These are phyloP conservation scores for Gymnothorax reevesii DNA, from an alignment of 2,797 vertebrate genomes.

Conservation along the genomic window DNA sequence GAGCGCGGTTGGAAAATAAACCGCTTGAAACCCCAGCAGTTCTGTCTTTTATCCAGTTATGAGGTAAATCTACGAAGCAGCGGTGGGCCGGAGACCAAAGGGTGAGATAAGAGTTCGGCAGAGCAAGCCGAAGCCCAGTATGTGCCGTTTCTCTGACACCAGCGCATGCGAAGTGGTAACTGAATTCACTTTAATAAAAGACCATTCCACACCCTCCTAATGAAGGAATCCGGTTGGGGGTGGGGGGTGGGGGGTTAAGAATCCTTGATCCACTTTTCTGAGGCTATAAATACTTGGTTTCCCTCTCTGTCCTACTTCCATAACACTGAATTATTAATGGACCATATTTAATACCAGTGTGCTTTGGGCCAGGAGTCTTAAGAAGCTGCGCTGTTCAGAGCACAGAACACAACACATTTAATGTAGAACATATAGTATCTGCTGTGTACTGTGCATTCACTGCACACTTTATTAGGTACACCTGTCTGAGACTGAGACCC, in stretches of 20 bases:
- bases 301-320: constrained; percentile 19
- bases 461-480: too few relatives aligned
- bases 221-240: too few relatives aligned
- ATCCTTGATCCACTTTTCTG: constrained; percentile 8
- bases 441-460: too few relatives aligned
- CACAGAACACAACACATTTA: too few relatives aligned
- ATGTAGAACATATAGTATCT: too few relatives aligned
- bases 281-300: constrained; percentile 26
- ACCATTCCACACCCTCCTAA: background rate
- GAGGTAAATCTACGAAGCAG: background rate
- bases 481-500: too few relatives aligned
- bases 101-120: background rate
- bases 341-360: background rate
- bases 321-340: constrained; percentile 23
- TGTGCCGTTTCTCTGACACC: background rate
- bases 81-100: background rate
- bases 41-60: background rate
- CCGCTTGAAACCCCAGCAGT: background rate
- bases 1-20: background rate
- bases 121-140: background rate
- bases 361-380: background rate
- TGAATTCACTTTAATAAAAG: background rate
- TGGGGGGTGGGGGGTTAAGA: background rate
- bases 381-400: background rate
- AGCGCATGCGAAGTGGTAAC: background rate